Evolutionary conservation across 2,888 invertebrate genomes (phyloP).

Genomic region (Crioceris asparagi): DNA sequence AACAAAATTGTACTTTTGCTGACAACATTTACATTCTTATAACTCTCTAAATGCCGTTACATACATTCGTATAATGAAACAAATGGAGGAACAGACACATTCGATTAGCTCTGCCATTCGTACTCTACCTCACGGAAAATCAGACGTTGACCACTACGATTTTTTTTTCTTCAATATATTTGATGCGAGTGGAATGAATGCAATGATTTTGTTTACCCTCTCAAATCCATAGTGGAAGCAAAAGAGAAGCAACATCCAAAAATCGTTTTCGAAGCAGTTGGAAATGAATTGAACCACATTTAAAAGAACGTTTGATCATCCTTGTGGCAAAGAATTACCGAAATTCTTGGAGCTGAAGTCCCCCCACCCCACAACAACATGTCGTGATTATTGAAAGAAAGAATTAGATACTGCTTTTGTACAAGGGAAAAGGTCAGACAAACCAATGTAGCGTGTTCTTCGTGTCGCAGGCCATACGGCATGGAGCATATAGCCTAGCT

Average conservation of each 20-base stretch:
- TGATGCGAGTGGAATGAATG: constrained; percentile 1
- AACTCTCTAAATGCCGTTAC: constrained; percentile 20
- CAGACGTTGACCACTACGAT: not conserved
- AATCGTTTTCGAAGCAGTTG: not conserved
- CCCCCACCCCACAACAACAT: constrained; percentile 4
- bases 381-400: too few relatives aligned
- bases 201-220: constrained; percentile 1
- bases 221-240: constrained; percentile 1
- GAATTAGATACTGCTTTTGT: too few relatives aligned
- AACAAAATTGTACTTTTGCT: constrained; percentile 21
- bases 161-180: not conserved
- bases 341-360: constrained; percentile 2
- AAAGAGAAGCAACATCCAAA: not conserved
- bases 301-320: constrained; percentile 6
- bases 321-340: constrained; percentile 1
- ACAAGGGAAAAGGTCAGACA: too few relatives aligned
- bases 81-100: constrained; percentile 1
- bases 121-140: not conserved
- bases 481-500: too few relatives aligned
- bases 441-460: too few relatives aligned
- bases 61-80: constrained; percentile 1
- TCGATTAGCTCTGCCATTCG: not conserved
- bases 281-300: constrained; percentile 4
- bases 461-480: too few relatives aligned
- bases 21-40: constrained; percentile 14